Evolutionary conservation across 2,113 vertebrate species (phyloP).

Genomic region (Xerus inauris): DNA sequence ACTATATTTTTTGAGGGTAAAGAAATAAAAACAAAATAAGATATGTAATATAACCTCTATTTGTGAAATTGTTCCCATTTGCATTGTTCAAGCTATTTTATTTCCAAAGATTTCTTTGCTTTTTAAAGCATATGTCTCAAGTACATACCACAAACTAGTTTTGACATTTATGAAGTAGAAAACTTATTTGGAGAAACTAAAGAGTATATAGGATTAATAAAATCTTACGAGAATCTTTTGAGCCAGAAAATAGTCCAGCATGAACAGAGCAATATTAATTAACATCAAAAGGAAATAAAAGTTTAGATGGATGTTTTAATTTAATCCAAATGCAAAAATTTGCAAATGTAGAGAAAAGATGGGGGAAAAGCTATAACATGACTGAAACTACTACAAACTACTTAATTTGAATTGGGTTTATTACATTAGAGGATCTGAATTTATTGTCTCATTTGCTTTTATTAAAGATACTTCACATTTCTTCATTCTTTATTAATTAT

Average conservation of each 20-base stretch:
- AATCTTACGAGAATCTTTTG: conserved; percentile 62
- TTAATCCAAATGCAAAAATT: conserved; percentile 58
- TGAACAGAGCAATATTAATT: conserved; percentile 67
- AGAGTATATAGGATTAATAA: conserved; percentile 53
- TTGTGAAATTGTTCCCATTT: neutral
- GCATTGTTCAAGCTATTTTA: neutral
- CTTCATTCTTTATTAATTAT: conserved; percentile 49
- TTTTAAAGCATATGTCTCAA: neutral
- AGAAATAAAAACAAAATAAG: neutral
- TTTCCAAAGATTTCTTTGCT: neutral
- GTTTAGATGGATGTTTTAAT: conserved; percentile 66
- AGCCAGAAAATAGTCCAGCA: conserved; percentile 36
- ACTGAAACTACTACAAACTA: neutral
- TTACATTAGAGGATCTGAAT: conserved; percentile 44
- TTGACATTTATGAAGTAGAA: conserved; percentile 51
- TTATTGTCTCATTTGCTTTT: conserved; percentile 69
- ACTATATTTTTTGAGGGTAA: neutral
- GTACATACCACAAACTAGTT: neutral
- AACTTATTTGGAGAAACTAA: conserved; percentile 11
- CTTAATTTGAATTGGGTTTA: conserved; percentile 62
- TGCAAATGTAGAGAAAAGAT: conserved; percentile 44
- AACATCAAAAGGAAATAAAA: conserved; percentile 64
- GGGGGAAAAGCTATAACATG: neutral
- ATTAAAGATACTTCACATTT: conserved; percentile 58
- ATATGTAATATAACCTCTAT: neutral